These are phyloP conservation scores for Osmerus mordax DNA, from an alignment of 2,113 vertebrate genomes.

Conservation along the genomic window DNA sequence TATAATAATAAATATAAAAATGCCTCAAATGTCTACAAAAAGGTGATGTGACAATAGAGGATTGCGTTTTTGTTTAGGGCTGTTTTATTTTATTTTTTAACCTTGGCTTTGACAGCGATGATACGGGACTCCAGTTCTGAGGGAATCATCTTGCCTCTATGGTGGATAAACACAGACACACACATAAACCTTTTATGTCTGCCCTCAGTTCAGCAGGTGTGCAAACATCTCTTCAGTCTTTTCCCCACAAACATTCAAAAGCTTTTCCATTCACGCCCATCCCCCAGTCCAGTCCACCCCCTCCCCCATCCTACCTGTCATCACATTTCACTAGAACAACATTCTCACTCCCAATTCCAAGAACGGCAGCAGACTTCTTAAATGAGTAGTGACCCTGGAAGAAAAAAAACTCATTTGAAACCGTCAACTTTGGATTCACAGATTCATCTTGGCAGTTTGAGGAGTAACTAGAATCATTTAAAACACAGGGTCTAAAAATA, in stretches of 20 bases:
- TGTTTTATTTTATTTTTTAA: conserved; percentile 31
- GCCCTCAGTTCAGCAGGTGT: conserved; percentile 35
- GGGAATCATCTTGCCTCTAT: conserved; percentile 71
- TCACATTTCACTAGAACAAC: conserved; percentile 69
- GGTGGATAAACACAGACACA: conserved; percentile 5
- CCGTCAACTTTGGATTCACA: not conserved
- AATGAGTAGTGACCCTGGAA: conserved; percentile 72
- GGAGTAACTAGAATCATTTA: not conserved
- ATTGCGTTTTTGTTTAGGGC: too few species aligned
- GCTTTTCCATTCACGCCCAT: not conserved
- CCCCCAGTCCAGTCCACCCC: not conserved
- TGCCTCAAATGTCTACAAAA: too few species aligned
- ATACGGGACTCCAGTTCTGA: conserved; percentile 67
- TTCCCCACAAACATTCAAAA: not conserved
- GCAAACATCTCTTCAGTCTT: conserved; percentile 32
- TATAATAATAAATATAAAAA: too few species aligned
- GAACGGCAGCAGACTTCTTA: conserved; percentile 61
- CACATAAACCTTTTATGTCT: not conserved
- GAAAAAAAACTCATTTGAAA: conserved; percentile 9
- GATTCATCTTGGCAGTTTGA: not conserved
- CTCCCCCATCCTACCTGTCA: conserved; percentile 59
- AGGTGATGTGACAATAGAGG: too few species aligned
- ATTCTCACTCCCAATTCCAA: conserved; percentile 68
- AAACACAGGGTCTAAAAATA: not conserved
- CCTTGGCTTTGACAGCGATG: conserved; percentile 53